Evolutionary conservation across 2,797 vertebrate species (phyloP).

Genomic region (Dendrocincla tyrannina): DNA sequence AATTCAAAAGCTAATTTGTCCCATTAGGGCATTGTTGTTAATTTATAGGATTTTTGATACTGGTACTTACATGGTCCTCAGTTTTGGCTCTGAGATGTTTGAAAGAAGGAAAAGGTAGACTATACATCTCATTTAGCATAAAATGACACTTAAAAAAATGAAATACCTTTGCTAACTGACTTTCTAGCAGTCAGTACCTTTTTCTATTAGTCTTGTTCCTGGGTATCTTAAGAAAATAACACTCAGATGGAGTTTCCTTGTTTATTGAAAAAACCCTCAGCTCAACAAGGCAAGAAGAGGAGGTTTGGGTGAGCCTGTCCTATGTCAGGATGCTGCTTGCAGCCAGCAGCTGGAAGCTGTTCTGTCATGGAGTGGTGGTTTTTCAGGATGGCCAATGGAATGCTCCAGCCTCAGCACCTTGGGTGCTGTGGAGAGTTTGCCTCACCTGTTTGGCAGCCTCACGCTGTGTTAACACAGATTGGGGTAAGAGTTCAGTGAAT

Average conservation of each 20-base stretch:
- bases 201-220: neutral
- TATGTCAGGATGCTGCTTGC: rapidly evolving
- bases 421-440: neutral
- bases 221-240: neutral
- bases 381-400: neutral
- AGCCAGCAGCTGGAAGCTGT: neutral
- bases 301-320: neutral
- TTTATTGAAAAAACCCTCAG: neutral
- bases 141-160: neutral
- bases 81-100: neutral
- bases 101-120: neutral
- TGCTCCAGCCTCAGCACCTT: neutral
- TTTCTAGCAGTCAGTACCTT: neutral
- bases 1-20: neutral
- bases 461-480: rapidly evolving
- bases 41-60: neutral
- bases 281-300: neutral
- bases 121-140: neutral
- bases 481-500: neutral
- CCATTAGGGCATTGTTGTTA: neutral
- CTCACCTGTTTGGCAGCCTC: neutral
- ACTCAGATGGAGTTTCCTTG: neutral
- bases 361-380: rapidly evolving
- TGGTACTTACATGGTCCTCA: neutral
- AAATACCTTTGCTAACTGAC: neutral